phyloP scores from a whole-genome alignment of 2,888 invertebrate species.

The Tubulanus polymorphus region DNA sequence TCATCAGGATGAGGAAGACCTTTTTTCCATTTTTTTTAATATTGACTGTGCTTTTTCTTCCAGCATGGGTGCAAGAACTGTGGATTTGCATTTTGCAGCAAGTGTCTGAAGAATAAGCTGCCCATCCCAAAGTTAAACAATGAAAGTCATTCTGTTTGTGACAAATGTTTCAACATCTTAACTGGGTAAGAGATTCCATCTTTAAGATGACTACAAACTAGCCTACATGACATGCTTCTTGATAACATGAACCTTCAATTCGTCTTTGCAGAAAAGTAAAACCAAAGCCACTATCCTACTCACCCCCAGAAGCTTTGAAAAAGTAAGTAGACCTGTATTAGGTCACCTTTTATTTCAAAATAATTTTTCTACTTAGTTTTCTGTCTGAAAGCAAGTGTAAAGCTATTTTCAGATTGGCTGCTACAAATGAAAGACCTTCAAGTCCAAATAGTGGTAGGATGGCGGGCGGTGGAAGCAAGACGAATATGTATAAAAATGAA shows the following conservation, averaged over 20 bases:
- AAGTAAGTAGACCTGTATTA: constrained; percentile 30
- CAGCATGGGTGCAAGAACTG: constrained; percentile 80
- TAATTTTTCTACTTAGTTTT: too few relatives aligned
- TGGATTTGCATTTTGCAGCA: constrained; percentile 77
- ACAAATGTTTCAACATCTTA: constrained; percentile 56
- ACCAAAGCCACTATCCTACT: constrained; percentile 22
- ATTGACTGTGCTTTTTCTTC: constrained; percentile 29
- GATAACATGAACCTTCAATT: too few relatives aligned
- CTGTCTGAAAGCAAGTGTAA: too few relatives aligned
- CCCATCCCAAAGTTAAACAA: constrained; percentile 63
- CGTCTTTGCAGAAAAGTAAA: constrained; percentile 27
- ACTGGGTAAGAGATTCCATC: constrained; percentile 33
- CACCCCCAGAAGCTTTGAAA: constrained; percentile 37
- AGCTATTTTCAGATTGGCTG: too few relatives aligned
- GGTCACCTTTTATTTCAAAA: too few relatives aligned
- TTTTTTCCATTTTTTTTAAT: too few relatives aligned
- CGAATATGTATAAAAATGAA: too few relatives aligned
- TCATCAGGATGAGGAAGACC: too few relatives aligned
- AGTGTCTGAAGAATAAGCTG: constrained; percentile 71
- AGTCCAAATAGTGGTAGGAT: too few relatives aligned
- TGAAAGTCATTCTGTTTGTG: constrained; percentile 66
- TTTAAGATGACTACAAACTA: not conserved
- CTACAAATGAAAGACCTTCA: too few relatives aligned
- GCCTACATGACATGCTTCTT: too few relatives aligned
- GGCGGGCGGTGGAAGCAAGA: too few relatives aligned